phyloP scores from a whole-genome alignment of 1,140 invertebrate species.

The Diachasmimorpha longicaudata region DNA sequence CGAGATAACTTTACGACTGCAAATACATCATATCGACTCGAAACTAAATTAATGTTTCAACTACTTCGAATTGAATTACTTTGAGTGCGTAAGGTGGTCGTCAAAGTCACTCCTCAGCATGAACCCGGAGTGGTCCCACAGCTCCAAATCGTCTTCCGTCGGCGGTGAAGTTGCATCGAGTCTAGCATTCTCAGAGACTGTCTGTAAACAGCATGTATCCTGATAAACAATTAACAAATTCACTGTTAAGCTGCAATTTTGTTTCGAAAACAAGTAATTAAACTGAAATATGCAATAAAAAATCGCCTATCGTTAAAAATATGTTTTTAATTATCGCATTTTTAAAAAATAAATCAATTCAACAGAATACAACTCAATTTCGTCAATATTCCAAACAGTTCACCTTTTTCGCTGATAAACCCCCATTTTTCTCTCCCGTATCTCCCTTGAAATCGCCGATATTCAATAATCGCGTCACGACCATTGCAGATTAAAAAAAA shows the following conservation, averaged over 20 bases:
- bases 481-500: background rate
- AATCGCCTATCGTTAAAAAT: too few species aligned
- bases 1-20: too few species aligned
- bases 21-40: too few species aligned
- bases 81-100: slow-evolving; percentile 45
- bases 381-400: background rate
- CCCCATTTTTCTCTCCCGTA: background rate
- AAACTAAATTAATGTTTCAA: too few species aligned
- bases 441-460: background rate
- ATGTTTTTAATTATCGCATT: too few species aligned
- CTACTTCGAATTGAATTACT: slow-evolving; percentile 32
- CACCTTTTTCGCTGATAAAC: background rate
- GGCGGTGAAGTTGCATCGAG: slow-evolving; percentile 45
- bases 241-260: background rate
- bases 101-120: slow-evolving; percentile 51
- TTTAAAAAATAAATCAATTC: too few species aligned
- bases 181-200: slow-evolving; percentile 52
- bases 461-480: background rate
- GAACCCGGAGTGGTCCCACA: slow-evolving; percentile 57
- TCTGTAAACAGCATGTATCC: slow-evolving; percentile 35
- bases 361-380: too few species aligned
- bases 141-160: slow-evolving; percentile 50
- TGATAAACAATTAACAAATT: background rate
- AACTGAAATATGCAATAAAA: too few species aligned
- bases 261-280: background rate